Percentiles rank a stretch among this genome's conserved stretches.
These are phyloP conservation scores for Hylomyscus alleni DNA, from an alignment of 2,797 vertebrate species.

Conservation along the genomic window DNA sequence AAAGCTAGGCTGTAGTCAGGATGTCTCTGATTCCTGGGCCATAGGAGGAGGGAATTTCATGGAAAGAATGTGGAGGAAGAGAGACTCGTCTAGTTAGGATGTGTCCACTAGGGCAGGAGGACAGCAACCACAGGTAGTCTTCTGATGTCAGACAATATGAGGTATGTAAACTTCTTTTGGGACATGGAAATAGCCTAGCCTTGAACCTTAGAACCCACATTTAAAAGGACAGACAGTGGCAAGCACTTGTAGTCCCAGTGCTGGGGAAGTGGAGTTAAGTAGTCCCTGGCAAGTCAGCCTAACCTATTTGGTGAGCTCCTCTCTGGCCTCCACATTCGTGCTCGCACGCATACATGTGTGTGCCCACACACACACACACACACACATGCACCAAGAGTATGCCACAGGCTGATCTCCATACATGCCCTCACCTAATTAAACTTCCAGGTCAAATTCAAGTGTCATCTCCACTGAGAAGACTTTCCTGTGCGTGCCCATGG, in stretches of 20 bases:
- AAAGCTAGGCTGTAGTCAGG: background rate
- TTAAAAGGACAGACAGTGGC: background rate
- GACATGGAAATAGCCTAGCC: background rate
- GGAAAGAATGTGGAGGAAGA: background rate
- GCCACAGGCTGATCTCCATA: background rate
- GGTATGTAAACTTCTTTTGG: background rate
- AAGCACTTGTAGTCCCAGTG: background rate
- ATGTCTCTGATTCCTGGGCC: background rate
- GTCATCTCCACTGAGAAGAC: background rate
- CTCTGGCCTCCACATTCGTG: background rate
- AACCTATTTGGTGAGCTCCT: background rate
- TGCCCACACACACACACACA: background rate
- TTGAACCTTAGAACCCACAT: background rate
- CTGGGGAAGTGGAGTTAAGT: background rate
- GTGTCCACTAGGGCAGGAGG: background rate
- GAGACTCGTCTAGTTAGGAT: no score
- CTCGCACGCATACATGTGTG: background rate
- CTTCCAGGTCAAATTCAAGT: slow-evolving; percentile 47
- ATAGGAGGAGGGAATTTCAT: background rate
- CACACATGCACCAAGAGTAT: background rate
- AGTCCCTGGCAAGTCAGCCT: background rate
- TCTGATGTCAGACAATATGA: background rate
- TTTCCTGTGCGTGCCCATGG: background rate
- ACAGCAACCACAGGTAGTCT: background rate
- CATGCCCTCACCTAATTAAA: background rate